These are phyloP conservation scores for Dufourea novaeangliae DNA, from an alignment of 1,140 invertebrate species.

Conservation along the genomic window DNA sequence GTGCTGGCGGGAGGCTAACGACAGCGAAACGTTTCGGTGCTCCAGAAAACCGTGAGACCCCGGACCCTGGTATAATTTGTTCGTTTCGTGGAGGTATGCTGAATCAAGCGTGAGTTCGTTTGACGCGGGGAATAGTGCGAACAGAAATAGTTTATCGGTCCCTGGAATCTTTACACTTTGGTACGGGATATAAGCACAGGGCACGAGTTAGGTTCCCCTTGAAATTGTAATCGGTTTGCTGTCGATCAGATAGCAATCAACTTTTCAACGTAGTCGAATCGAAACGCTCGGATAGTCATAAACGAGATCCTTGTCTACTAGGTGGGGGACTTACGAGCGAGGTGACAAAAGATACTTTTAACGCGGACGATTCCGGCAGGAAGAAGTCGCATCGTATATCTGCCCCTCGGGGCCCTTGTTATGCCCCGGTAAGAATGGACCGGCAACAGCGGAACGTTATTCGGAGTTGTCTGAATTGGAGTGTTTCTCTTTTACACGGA, in stretches of 20 bases:
- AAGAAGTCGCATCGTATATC: constrained; percentile 41
- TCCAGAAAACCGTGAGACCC: constrained; percentile 62
- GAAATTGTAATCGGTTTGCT: background rate
- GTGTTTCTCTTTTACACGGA: constrained; percentile 17
- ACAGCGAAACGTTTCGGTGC: constrained; percentile 41
- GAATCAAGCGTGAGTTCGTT: background rate
- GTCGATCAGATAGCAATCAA: background rate
- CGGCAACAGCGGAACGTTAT: constrained; percentile 36
- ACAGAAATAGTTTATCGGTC: background rate
- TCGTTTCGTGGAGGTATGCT: constrained; percentile 32
- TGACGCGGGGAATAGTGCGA: too few species aligned
- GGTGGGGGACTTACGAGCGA: background rate
- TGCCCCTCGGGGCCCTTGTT: constrained; percentile 44
- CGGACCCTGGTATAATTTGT: constrained; percentile 4
- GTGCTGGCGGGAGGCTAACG: constrained; percentile 16
- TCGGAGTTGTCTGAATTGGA: constrained; percentile 37
- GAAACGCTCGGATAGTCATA: background rate
- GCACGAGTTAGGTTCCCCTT: too few species aligned
- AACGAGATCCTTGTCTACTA: constrained; percentile 21
- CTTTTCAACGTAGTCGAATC: background rate
- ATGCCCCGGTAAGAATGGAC: constrained; percentile 24
- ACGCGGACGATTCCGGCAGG: constrained; percentile 13
- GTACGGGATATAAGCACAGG: background rate
- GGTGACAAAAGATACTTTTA: constrained; percentile 53
- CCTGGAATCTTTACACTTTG: background rate